phyloP scores from a whole-genome alignment of 2,113 vertebrate genomes.

The Chunga burmeisteri region DNA sequence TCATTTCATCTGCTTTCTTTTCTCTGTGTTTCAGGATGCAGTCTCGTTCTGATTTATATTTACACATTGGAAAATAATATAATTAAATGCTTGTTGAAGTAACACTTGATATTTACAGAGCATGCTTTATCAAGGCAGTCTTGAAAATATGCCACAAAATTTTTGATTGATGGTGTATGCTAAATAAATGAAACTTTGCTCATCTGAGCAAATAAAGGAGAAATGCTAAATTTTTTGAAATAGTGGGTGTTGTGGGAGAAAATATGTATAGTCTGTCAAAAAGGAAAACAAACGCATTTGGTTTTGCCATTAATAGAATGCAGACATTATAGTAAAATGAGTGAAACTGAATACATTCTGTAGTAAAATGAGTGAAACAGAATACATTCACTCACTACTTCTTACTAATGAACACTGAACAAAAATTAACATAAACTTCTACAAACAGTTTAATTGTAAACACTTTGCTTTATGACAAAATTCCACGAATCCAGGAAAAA shows the following conservation, averaged over 20 bases:
- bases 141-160: not conserved
- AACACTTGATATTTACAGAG: not conserved
- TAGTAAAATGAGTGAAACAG: not conserved
- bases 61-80: not conserved
- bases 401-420: not conserved
- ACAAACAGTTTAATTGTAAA: not conserved
- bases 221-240: not conserved
- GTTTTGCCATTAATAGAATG: not conserved
- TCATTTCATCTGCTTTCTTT: not conserved
- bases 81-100: constrained; percentile 2
- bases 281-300: not conserved
- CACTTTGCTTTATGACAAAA: not conserved
- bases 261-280: not conserved
- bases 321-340: not conserved
- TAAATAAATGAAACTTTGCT: not conserved
- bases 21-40: not conserved
- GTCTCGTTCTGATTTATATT: not conserved
- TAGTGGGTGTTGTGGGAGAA: not conserved
- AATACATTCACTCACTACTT: not conserved
- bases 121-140: not conserved
- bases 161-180: not conserved
- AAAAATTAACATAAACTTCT: not conserved
- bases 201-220: not conserved
- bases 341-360: not conserved
- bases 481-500: not conserved